These are phyloP conservation scores for Melanerpes aurifrons DNA, from an alignment of 2,113 vertebrate genomes.

Conservation along the genomic window DNA sequence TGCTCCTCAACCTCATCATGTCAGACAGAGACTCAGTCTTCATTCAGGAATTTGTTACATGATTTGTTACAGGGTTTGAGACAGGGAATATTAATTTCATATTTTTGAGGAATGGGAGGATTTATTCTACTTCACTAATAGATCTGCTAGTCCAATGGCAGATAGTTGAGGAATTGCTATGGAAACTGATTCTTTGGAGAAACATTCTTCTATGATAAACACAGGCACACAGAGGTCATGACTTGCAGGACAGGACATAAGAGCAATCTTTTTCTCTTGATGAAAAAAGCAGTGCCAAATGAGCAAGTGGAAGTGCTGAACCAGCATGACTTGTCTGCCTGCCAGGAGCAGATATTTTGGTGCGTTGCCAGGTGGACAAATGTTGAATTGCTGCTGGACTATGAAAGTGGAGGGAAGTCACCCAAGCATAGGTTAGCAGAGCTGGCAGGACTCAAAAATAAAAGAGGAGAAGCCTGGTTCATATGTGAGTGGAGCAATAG, in stretches of 20 bases:
- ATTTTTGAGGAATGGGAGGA: fast-evolving
- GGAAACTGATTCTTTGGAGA: not conserved
- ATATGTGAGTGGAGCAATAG: not conserved
- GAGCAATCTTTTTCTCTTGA: not conserved
- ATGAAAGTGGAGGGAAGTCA: not conserved
- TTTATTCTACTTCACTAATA: not conserved
- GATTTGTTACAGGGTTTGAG: not conserved
- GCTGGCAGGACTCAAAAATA: not conserved
- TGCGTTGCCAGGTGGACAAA: constrained; percentile 26
- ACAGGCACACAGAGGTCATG: not conserved
- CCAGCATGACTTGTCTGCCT: not conserved
- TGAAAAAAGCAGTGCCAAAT: constrained; percentile 22
- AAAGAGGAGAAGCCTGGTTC: not conserved
- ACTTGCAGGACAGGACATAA: not conserved
- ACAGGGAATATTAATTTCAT: not conserved
- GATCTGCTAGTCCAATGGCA: not conserved
- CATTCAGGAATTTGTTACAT: not conserved
- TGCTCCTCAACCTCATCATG: not conserved
- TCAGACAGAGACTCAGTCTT: not conserved
- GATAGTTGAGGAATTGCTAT: not conserved
- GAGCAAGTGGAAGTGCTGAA: constrained; percentile 36
- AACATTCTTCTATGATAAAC: not conserved
- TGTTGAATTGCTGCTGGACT: not conserved
- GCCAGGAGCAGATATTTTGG: constrained; percentile 25
- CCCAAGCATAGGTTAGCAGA: not conserved